phyloP scores from a whole-genome alignment of 2,888 invertebrate genomes.

The Psococerastis gibbosa region DNA sequence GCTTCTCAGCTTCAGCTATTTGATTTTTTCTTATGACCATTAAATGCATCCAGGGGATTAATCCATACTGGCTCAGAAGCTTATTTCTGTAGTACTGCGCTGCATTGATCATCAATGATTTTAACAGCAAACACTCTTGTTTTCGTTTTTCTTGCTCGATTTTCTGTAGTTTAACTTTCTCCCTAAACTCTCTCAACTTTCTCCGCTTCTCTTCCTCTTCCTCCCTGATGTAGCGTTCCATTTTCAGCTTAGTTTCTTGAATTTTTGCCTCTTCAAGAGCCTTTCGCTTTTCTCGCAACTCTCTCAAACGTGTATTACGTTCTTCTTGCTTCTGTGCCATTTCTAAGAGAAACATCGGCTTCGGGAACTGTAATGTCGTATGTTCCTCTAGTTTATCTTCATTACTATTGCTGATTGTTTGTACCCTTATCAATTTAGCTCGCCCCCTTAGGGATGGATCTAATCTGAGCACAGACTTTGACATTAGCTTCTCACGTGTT shows the following conservation, averaged over 20 bases:
- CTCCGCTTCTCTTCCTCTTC: neutral
- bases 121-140: neutral
- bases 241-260: neutral
- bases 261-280: neutral
- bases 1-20: neutral
- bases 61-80: neutral
- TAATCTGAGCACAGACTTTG: neutral
- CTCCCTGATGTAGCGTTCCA: neutral
- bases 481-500: neutral
- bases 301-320: neutral
- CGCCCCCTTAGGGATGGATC: neutral
- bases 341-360: neutral
- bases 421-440: neutral
- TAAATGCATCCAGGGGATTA: neutral
- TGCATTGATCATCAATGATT: neutral
- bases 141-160: neutral
- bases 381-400: neutral
- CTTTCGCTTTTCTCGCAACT: neutral
- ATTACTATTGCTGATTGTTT: neutral
- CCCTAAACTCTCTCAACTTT: neutral
- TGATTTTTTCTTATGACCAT: neutral
- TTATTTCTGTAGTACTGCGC: neutral
- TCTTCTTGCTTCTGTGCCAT: neutral
- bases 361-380: neutral
- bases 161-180: neutral